phyloP scores from a whole-genome alignment of 2,888 invertebrate genomes.

The Nomada flava region DNA sequence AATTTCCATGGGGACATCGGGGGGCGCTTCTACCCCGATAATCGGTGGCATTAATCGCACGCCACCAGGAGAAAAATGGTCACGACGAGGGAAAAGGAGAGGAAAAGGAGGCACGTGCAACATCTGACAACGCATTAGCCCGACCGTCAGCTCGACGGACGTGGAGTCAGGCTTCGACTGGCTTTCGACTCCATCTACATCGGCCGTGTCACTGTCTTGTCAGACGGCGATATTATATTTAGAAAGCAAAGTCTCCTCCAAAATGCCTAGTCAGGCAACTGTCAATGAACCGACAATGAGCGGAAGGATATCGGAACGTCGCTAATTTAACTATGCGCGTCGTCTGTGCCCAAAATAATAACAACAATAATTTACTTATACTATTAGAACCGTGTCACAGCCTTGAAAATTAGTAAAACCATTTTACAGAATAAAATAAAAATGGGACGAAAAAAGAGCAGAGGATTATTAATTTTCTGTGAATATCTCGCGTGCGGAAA shows the following conservation, averaged over 20 bases:
- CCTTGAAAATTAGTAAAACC: too few species aligned
- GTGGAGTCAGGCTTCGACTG: conserved; percentile 55
- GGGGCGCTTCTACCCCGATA: conserved; percentile 7
- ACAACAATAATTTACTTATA: not conserved
- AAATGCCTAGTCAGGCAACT: conserved; percentile 68
- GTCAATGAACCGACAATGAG: conserved; percentile 62
- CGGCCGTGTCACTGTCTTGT: conserved; percentile 73
- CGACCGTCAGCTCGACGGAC: conserved; percentile 67
- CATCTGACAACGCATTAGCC: conserved; percentile 78
- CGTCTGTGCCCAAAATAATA: not conserved
- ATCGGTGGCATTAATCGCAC: conserved; percentile 48
- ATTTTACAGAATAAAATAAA: too few species aligned
- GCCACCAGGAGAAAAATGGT: conserved; percentile 12
- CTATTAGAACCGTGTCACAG: too few species aligned
- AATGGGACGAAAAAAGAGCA: too few species aligned
- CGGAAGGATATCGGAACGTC: conserved; percentile 31
- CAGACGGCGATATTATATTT: conserved; percentile 76
- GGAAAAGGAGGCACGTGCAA: conserved; percentile 52
- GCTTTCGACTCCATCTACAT: conserved; percentile 61
- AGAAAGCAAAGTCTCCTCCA: conserved; percentile 63
- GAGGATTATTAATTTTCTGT: too few species aligned
- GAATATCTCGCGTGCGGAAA: too few species aligned
- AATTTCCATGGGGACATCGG: conserved; percentile 14
- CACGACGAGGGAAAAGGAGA: not conserved
- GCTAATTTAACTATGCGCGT: conserved; percentile 14